Conservation (phyloP, 2,797 vertebrate genomes). For the Molothrus aeneus region DNA sequence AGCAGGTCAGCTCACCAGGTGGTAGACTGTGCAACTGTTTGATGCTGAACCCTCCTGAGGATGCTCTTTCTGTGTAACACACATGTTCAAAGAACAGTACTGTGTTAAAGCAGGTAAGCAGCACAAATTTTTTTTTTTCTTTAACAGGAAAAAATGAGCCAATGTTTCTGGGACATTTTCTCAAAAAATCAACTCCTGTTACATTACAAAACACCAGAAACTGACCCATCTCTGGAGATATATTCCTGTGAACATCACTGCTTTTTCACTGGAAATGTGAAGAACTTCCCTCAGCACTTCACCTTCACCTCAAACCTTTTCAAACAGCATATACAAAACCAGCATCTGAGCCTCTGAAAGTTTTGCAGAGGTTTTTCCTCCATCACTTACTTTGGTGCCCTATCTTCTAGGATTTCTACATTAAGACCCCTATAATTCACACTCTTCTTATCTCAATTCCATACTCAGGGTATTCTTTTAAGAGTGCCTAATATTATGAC, state of each 20-base stretch:
- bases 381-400: background rate
- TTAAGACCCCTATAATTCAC: background rate
- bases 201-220: background rate
- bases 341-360: background rate
- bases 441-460: background rate
- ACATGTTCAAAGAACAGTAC: background rate
- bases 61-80: slow-evolving; percentile 4
- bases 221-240: background rate
- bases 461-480: background rate
- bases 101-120: background rate
- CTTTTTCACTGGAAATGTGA: background rate
- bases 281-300: background rate
- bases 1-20: slow-evolving; percentile 41
- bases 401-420: background rate
- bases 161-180: background rate
- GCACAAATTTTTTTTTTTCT: background rate
- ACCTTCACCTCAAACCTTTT: background rate
- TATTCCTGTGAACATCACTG: background rate
- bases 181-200: background rate
- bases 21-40: background rate
- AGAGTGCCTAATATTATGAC: background rate
- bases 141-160: background rate
- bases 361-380: background rate
- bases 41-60: background rate
- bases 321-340: background rate